Conservation (phyloP, 2,888 invertebrate species). For the Oscheius sp. region DNA sequence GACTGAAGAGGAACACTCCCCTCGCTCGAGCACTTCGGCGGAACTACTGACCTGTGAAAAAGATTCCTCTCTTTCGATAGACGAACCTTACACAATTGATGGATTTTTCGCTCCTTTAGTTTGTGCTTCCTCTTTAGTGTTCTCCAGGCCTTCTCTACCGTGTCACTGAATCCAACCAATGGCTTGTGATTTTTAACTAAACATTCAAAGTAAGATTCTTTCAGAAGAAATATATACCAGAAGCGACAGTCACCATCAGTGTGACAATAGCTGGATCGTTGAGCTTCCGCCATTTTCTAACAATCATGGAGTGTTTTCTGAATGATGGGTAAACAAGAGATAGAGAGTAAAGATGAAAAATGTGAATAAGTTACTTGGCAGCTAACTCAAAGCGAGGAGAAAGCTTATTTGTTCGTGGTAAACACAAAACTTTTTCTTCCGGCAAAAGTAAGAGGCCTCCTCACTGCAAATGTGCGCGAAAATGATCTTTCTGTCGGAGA, state of each 20-base stretch:
- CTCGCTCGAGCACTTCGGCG: constrained; percentile 12
- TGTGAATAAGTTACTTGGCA: constrained; percentile 6
- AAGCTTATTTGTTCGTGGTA: neutral
- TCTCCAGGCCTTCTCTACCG: constrained; percentile 33
- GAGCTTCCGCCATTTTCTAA: constrained; percentile 21
- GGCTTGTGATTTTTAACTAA: constrained; percentile 26
- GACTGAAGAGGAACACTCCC: neutral
- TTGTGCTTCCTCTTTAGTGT: constrained; percentile 23
- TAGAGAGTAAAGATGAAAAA: neutral
- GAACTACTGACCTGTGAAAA: constrained; percentile 19
- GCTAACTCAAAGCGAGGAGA: neutral
- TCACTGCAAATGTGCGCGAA: constrained; percentile 18
- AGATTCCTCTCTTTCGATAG: neutral
- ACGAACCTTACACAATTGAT: constrained; percentile 22
- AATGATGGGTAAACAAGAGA: neutral
- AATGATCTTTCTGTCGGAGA: neutral
- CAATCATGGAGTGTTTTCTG: constrained; percentile 13
- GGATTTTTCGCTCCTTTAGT: constrained; percentile 19
- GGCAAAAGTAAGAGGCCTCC: neutral
- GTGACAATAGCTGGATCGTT: constrained; percentile 4
- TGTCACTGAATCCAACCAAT: constrained; percentile 28
- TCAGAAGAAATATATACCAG: neutral
- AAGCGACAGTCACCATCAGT: constrained; percentile 22
- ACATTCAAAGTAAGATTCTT: neutral
- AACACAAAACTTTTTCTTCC: constrained; percentile 15